These are phyloP conservation scores for Micromussa lordhowensis DNA, from an alignment of 92 coral and sea anemone species.

Conservation along the genomic window DNA sequence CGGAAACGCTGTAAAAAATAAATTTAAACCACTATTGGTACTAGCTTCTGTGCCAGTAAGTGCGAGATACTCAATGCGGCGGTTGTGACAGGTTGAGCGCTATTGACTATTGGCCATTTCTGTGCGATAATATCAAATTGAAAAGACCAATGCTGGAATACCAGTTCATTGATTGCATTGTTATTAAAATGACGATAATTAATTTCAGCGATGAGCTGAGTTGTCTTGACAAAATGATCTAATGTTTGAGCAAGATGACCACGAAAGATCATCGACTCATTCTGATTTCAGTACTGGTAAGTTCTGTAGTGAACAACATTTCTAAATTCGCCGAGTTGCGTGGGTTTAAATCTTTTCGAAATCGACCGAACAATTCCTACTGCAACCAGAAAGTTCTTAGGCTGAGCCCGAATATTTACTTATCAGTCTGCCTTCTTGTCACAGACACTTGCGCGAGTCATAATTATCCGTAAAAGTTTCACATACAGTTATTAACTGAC, in stretches of 20 bases:
- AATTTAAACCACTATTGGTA: too few relatives aligned
- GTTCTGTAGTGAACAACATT: background rate
- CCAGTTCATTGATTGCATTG: background rate
- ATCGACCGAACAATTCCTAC: background rate
- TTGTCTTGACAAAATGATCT: background rate
- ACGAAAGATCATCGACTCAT: background rate
- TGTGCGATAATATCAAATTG: too few relatives aligned
- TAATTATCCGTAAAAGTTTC: too few relatives aligned
- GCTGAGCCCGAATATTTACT: background rate
- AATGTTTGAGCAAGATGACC: background rate
- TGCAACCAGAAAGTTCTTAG: background rate
- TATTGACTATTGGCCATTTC: too few relatives aligned
- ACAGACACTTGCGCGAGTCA: too few relatives aligned
- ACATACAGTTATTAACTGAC: too few relatives aligned
- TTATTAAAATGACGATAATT: conserved; percentile 2
- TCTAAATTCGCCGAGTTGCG: background rate
- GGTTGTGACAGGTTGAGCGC: too few relatives aligned
- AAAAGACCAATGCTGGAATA: background rate
- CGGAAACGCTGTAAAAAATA: too few relatives aligned
- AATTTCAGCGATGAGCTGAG: background rate
- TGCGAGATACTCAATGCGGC: too few relatives aligned
- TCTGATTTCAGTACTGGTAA: background rate
- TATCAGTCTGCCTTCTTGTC: too few relatives aligned
- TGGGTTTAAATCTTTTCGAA: background rate
- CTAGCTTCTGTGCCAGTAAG: too few relatives aligned